Conservation (phyloP, 1,140 invertebrate species). For the Sycophaga agraensis region DNA sequence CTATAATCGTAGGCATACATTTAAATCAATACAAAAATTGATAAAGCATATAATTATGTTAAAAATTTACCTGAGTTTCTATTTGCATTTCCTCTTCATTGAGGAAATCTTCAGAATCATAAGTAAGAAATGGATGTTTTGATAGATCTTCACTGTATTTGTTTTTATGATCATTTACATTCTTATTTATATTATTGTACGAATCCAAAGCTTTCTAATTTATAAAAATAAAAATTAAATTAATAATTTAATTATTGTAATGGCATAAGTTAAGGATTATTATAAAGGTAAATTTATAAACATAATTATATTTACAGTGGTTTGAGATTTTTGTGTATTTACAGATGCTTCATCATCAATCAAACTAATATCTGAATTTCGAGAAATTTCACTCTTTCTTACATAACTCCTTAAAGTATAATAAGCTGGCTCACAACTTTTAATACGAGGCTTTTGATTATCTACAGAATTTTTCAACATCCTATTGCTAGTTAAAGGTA, state of each 20-base stretch:
- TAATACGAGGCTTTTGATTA: slow-evolving; percentile 7
- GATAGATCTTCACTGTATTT: not conserved
- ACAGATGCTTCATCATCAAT: not conserved
- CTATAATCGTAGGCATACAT: too few species aligned
- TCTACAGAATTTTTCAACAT: not conserved
- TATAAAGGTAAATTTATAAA: too few species aligned
- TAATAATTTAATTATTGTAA: not conserved
- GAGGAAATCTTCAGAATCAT: slow-evolving; percentile 22
- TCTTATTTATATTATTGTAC: not conserved
- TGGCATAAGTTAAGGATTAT: too few species aligned
- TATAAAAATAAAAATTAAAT: not conserved
- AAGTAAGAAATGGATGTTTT: slow-evolving; percentile 16
- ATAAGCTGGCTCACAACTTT: slow-evolving; percentile 4
- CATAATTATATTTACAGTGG: not conserved
- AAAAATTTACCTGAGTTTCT: not conserved
- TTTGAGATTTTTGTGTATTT: not conserved
- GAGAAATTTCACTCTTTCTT: too few species aligned
- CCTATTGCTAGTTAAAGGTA: not conserved
- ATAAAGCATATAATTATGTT: too few species aligned
- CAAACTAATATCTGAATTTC: not conserved
- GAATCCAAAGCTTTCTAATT: not conserved
- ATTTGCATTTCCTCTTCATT: not conserved
- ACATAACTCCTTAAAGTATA: not conserved
- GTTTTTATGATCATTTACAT: not conserved
- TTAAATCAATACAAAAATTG: too few species aligned